These are phyloP conservation scores for Butorides virescens DNA, from an alignment of 2,113 vertebrate species.

Conservation along the genomic window DNA sequence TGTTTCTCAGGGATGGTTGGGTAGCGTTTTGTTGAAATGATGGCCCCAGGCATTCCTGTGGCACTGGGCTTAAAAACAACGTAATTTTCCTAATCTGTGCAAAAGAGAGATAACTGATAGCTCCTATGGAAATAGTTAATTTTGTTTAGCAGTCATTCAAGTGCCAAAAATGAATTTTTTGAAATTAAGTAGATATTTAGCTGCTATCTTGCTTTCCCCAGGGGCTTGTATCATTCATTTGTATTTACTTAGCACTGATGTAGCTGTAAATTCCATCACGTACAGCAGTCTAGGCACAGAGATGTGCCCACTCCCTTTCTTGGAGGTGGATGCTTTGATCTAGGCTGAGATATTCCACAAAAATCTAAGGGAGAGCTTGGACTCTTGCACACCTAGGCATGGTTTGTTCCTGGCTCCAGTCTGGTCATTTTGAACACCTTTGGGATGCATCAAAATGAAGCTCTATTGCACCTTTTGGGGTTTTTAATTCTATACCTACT, in stretches of 20 bases:
- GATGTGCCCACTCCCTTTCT: not conserved
- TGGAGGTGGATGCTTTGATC: not conserved
- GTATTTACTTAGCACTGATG: not conserved
- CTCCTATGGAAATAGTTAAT: not conserved
- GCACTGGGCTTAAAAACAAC: not conserved
- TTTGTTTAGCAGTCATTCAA: not conserved
- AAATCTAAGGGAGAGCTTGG: not conserved
- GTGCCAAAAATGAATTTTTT: not conserved
- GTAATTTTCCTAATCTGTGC: not conserved
- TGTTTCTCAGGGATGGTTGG: not conserved
- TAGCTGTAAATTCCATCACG: not conserved
- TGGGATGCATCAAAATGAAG: not conserved
- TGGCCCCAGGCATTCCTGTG: not conserved
- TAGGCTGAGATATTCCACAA: not conserved
- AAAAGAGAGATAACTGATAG: not conserved
- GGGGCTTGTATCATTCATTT: not conserved
- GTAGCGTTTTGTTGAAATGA: not conserved
- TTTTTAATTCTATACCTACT: not conserved
- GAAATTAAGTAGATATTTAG: not conserved
- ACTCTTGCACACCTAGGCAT: not conserved
- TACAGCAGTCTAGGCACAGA: not conserved
- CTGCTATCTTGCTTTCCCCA: not conserved
- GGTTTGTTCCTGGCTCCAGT: not conserved
- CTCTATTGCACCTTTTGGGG: not conserved
- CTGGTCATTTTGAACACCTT: not conserved